Evolutionary conservation across 2,797 vertebrate species (phyloP).

Genomic region (Gephyroberyx darwinii): DNA sequence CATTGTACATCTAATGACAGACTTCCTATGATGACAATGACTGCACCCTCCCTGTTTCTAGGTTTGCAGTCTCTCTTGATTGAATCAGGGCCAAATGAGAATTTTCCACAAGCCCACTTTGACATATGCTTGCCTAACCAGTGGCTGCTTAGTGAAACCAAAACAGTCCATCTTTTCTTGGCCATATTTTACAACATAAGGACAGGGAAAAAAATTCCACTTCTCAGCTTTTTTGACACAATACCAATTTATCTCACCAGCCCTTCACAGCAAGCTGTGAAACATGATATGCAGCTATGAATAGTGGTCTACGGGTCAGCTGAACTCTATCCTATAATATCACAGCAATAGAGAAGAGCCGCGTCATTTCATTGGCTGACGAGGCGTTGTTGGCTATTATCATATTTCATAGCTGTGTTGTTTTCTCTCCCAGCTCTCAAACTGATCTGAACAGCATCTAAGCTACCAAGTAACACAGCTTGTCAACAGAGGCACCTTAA

Average conservation of each 20-base stretch:
- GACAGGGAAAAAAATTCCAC: too few relatives aligned
- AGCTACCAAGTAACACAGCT: neutral
- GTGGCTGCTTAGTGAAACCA: neutral
- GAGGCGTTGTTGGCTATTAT: neutral
- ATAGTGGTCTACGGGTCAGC: neutral
- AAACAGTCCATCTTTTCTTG: neutral
- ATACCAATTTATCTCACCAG: neutral
- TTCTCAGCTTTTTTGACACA: too few relatives aligned
- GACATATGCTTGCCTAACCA: neutral
- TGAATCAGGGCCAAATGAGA: constrained; percentile 52
- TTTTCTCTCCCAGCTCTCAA: neutral
- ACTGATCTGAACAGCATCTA: neutral
- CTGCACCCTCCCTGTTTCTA: neutral
- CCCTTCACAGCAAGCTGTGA: neutral
- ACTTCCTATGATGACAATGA: neutral
- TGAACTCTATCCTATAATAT: neutral
- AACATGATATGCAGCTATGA: neutral
- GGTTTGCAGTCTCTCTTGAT: neutral
- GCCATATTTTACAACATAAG: neutral
- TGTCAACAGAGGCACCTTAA: constrained; percentile 1
- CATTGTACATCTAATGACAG: neutral
- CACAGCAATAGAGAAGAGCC: neutral
- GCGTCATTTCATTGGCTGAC: neutral
- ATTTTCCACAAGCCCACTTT: neutral
- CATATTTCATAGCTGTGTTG: neutral